A percentile compares a stretch with the other conserved stretches of the same genome.
phyloP scores from a whole-genome alignment of 2,888 invertebrate genomes.

The Seira musarum region DNA sequence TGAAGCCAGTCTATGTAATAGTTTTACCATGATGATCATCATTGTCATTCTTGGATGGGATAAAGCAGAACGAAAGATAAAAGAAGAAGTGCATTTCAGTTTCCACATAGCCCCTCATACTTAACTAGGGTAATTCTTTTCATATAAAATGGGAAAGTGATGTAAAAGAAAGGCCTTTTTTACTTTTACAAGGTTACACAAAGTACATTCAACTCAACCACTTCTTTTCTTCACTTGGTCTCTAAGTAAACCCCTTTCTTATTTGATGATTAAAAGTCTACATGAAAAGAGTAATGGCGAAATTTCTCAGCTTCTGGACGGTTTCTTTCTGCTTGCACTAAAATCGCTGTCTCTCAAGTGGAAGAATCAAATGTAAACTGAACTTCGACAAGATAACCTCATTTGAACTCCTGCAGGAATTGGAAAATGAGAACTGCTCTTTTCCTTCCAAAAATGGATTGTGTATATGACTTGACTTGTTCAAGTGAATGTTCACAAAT shows the following conservation, averaged over 20 bases:
- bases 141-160: not conserved
- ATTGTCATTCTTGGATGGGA: not conserved
- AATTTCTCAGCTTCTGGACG: too few species aligned
- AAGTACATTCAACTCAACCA: too few species aligned
- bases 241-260: not conserved
- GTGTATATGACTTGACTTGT: not conserved
- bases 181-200: not conserved
- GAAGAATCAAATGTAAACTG: constrained; percentile 52
- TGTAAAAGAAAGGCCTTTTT: not conserved
- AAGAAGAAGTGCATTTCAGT: not conserved
- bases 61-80: not conserved
- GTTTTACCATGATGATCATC: not conserved
- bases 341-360: constrained; percentile 21
- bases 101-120: not conserved
- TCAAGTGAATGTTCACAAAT: not conserved
- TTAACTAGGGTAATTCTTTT: not conserved
- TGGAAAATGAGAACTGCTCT: not conserved
- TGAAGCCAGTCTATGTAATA: not conserved
- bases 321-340: too few species aligned
- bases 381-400: not conserved
- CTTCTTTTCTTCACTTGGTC: not conserved
- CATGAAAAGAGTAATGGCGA: too few species aligned
- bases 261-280: too few species aligned
- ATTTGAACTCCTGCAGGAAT: not conserved
- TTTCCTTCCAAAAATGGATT: not conserved